Percentiles rank a stretch among this genome's conserved stretches.
Conservation (phyloP, 2,113 vertebrate species). For the Hippocampus zosterae region DNA sequence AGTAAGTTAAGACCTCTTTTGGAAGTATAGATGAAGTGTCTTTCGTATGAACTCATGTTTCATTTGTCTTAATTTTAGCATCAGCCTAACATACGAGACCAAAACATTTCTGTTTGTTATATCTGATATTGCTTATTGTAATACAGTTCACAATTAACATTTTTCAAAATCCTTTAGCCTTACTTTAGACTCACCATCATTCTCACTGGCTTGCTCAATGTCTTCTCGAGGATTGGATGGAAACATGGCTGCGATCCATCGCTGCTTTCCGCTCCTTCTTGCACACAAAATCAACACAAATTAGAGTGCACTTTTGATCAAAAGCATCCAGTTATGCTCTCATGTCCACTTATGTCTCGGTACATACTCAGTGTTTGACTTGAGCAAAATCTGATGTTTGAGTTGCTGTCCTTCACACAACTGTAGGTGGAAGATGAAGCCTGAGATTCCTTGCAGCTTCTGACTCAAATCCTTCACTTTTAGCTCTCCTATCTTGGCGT, state of each 20-base stretch:
- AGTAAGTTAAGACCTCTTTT: too few relatives aligned
- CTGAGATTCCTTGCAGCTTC: constrained; percentile 82
- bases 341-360: neutral
- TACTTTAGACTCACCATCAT: constrained; percentile 70
- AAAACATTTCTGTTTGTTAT: too few relatives aligned
- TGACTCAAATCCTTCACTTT: constrained; percentile 85
- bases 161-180: too few relatives aligned
- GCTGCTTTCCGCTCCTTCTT: constrained; percentile 82
- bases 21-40: too few relatives aligned
- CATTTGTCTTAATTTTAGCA: too few relatives aligned
- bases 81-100: too few relatives aligned
- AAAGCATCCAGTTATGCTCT: neutral
- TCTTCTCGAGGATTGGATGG: constrained; percentile 72
- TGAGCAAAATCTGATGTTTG: constrained; percentile 85
- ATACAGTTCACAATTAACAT: too few relatives aligned
- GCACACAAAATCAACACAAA: constrained; percentile 9
- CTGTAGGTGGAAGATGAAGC: constrained; percentile 86
- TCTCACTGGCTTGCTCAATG: constrained; percentile 73
- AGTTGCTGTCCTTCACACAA: constrained; percentile 78
- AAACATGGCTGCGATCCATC: constrained; percentile 87
- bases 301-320: neutral
- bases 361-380: constrained; percentile 81
- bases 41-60: too few relatives aligned
- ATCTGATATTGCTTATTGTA: too few relatives aligned
- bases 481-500: constrained; percentile 80